Conservation (phyloP, 2,797 vertebrate genomes). For the Euphonia xanthogaster region DNA sequence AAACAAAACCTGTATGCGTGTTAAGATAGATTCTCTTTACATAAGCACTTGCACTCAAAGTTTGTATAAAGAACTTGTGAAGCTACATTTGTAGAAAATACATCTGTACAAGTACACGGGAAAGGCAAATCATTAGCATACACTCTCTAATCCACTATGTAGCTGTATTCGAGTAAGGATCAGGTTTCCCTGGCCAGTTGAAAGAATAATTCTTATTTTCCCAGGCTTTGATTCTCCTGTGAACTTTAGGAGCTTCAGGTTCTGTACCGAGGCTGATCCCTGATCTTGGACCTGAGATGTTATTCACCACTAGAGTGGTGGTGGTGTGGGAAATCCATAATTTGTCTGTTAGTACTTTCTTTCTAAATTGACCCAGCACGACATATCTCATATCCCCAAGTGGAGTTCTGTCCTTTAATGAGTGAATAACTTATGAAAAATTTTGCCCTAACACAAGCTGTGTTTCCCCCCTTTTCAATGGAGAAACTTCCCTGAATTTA, state of each 20-base stretch:
- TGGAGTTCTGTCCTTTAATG: not conserved
- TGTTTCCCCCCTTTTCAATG: accelerated
- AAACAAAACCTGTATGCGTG: accelerated
- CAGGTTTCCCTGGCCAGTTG: not conserved
- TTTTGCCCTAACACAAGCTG: not conserved
- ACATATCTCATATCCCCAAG: not conserved
- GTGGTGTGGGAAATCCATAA: not conserved
- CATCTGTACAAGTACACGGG: not conserved
- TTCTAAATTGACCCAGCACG: not conserved
- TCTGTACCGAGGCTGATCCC: not conserved
- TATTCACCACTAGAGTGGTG: not conserved
- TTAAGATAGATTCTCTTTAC: not conserved
- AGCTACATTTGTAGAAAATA: not conserved
- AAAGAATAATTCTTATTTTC: not conserved
- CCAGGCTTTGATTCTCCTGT: not conserved
- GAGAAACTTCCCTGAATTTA: not conserved
- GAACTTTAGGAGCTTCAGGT: not conserved
- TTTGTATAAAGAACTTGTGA: not conserved
- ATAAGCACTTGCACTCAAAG: not conserved
- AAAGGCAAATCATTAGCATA: not conserved
- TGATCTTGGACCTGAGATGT: not conserved
- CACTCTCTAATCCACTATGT: not conserved
- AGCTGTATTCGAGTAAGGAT: not conserved
- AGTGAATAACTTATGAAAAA: not conserved
- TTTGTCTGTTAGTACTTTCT: not conserved